Percentiles rank a stretch among this genome's conserved stretches.
phyloP scores from a whole-genome alignment of 2,797 vertebrate genomes.

The Ficedula albicollis region DNA sequence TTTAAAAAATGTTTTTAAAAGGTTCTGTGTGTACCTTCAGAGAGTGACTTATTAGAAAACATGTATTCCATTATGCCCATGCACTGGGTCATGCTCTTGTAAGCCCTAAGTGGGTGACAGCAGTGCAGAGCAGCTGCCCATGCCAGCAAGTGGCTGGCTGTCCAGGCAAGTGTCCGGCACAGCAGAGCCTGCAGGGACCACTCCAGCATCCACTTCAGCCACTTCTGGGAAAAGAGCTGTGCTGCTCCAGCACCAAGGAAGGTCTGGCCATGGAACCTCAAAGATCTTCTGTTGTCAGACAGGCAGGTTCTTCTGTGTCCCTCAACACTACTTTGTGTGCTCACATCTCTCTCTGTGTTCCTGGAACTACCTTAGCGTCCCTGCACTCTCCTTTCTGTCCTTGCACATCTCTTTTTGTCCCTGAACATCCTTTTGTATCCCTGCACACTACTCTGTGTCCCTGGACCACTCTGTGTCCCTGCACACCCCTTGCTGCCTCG shows the following conservation, averaged over 20 bases:
- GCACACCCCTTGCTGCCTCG: neutral
- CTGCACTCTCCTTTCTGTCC: neutral
- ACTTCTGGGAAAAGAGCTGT: neutral
- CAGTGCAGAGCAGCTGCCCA: neutral
- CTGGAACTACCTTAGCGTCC: rapidly evolving
- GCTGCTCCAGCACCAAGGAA: neutral
- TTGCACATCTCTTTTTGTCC: neutral
- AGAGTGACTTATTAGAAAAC: neutral
- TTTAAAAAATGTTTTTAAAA: neutral
- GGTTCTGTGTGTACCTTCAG: neutral
- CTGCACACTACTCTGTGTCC: neutral
- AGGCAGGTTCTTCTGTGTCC: neutral
- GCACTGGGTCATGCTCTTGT: rapidly evolving
- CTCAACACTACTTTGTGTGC: neutral
- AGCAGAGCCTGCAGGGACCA: neutral
- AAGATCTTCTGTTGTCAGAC: neutral
- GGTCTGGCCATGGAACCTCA: neutral
- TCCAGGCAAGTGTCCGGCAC: neutral
- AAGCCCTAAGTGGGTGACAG: neutral
- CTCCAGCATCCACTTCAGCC: neutral
- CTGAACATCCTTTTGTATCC: neutral
- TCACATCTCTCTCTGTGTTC: neutral
- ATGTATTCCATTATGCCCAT: neutral
- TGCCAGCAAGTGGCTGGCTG: neutral
- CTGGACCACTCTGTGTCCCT: neutral